A percentile compares a stretch with the other conserved stretches of the same genome.
These are phyloP conservation scores for Carassius carassius DNA, from an alignment of 2,113 vertebrate genomes.

Conservation along the genomic window DNA sequence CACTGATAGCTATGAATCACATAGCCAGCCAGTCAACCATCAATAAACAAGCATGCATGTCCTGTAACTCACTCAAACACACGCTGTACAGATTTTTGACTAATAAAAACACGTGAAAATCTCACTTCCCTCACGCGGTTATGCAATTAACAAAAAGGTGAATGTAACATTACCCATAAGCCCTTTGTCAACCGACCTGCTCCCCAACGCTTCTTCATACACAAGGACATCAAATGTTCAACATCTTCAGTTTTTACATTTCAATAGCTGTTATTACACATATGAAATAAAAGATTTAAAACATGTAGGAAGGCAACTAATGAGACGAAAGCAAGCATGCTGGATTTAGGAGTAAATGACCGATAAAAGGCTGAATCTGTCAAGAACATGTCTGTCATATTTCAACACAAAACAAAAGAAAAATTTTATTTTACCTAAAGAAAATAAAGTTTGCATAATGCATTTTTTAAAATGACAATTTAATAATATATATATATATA, in stretches of 20 bases:
- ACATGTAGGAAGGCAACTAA: slow-evolving; percentile 70
- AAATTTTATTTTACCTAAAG: not conserved
- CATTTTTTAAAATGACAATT: not conserved
- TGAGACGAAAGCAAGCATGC: slow-evolving; percentile 58
- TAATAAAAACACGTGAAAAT: slow-evolving; percentile 43
- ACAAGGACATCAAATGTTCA: slow-evolving; percentile 18
- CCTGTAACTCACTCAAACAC: slow-evolving; percentile 51
- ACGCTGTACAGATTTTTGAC: slow-evolving; percentile 14
- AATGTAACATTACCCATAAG: slow-evolving; percentile 65
- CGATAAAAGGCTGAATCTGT: slow-evolving; percentile 15
- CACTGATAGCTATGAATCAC: slow-evolving; percentile 60
- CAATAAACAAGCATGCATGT: slow-evolving; percentile 64
- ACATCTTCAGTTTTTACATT: slow-evolving; percentile 51
- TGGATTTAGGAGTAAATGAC: slow-evolving; percentile 43
- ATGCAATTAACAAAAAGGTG: slow-evolving; percentile 60
- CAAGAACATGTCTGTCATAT: not conserved
- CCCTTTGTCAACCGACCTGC: slow-evolving; percentile 50
- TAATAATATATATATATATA: not conserved
- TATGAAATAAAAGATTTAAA: slow-evolving; percentile 20
- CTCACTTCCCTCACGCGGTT: slow-evolving; percentile 53
- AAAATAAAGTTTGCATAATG: not conserved
- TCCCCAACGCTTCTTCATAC: slow-evolving; percentile 16
- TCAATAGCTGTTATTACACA: slow-evolving; percentile 56
- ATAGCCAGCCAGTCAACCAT: slow-evolving; percentile 58
- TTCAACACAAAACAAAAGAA: not conserved